A percentile compares a stretch with the other conserved stretches of the same genome.
phyloP scores from a whole-genome alignment of 2,888 invertebrate species.

The Trimorus sp. region DNA sequence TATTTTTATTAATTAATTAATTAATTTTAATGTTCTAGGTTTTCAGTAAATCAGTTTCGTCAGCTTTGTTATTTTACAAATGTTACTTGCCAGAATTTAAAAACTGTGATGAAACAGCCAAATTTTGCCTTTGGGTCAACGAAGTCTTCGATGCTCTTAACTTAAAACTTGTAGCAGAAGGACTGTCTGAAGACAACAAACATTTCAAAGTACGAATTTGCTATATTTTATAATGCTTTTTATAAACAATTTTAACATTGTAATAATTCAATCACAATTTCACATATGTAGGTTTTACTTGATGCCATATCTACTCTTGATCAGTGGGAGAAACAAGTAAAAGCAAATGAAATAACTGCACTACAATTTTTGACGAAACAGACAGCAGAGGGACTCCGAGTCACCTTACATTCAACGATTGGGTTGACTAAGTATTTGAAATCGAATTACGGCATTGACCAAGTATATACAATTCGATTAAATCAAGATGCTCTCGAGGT shows the following conservation, averaged over 20 bases:
- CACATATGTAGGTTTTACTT: not conserved
- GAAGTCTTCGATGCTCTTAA: constrained; percentile 19
- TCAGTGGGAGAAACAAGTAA: not conserved
- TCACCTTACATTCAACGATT: constrained; percentile 3
- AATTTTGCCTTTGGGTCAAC: constrained; percentile 11
- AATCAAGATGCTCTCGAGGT: constrained; percentile 25
- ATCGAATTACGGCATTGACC: constrained; percentile 3
- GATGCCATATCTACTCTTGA: not conserved
- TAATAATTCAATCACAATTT: not conserved
- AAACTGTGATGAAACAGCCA: constrained; percentile 2
- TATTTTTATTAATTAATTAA: too few species aligned
- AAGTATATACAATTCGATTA: constrained; percentile 9
- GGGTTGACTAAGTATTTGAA: not conserved
- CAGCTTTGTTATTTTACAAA: constrained; percentile 2
- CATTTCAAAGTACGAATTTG: constrained; percentile 7
- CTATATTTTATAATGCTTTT: constrained; percentile 1
- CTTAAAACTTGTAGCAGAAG: not conserved
- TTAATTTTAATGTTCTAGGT: not conserved
- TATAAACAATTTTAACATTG: not conserved
- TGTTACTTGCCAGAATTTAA: not conserved
- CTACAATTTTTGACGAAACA: constrained; percentile 6
- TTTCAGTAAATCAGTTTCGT: constrained; percentile 16
- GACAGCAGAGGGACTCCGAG: constrained; percentile 7
- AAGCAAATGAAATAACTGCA: not conserved
- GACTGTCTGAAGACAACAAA: not conserved